A percentile compares a stretch with the other conserved stretches of the same genome.
Conservation (phyloP, 1,140 invertebrate genomes). For the Macrobrachium nipponense region DNA sequence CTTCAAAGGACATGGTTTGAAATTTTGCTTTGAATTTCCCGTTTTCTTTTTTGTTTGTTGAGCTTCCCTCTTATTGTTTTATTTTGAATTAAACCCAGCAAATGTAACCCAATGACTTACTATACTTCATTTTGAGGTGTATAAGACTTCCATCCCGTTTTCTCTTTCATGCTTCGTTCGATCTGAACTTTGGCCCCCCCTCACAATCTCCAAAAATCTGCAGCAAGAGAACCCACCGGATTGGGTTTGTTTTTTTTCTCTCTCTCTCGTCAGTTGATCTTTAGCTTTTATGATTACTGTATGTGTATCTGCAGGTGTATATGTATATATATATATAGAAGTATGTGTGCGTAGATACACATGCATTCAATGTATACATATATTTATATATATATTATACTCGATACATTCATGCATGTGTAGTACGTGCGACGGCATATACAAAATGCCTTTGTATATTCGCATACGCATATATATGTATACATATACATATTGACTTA, state of each 20-base stretch:
- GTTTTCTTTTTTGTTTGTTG: too few relatives aligned
- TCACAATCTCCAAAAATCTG: constrained; percentile 37
- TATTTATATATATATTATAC: too few relatives aligned
- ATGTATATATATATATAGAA: too few relatives aligned
- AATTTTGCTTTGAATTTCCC: too few relatives aligned
- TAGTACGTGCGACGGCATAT: too few relatives aligned
- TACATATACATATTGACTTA: too few relatives aligned
- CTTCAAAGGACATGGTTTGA: too few relatives aligned
- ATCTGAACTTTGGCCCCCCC: constrained; percentile 47
- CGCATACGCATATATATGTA: too few relatives aligned
- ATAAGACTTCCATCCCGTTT: constrained; percentile 50
- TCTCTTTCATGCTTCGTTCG: constrained; percentile 60
- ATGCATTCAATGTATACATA: too few relatives aligned
- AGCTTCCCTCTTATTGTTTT: constrained; percentile 28
- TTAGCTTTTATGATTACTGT: constrained; percentile 13
- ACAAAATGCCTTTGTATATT: too few relatives aligned
- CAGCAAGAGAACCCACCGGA: constrained; percentile 62
- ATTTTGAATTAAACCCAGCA: constrained; percentile 2
- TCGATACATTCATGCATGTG: too few relatives aligned
- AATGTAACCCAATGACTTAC: constrained; percentile 3
- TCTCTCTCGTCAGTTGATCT: constrained; percentile 20
- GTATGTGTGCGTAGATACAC: too few relatives aligned
- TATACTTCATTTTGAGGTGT: constrained; percentile 37
- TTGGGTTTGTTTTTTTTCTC: constrained; percentile 49
- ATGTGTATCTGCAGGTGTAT: not conserved